Conservation (phyloP, 1,140 invertebrate species). For the Teleogryllus occipitalis region DNA sequence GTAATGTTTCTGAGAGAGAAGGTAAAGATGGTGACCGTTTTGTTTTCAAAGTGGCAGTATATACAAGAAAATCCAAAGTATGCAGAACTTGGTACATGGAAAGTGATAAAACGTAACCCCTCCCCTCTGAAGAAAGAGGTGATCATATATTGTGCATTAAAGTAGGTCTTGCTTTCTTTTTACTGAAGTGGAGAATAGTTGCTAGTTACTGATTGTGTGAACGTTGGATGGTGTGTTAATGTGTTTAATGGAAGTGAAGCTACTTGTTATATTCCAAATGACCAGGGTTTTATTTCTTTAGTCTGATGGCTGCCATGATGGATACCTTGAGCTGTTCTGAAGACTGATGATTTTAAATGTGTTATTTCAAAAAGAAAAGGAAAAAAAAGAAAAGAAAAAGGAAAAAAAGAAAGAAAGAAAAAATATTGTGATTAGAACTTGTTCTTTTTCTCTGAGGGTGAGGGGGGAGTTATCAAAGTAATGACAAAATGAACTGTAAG, state of each 20-base stretch:
- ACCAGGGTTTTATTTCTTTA: background rate
- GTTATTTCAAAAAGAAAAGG: background rate
- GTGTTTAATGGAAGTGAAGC: background rate
- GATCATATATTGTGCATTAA: background rate
- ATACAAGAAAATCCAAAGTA: background rate
- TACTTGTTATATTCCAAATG: background rate
- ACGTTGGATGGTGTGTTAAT: background rate
- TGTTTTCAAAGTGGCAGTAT: slow-evolving; percentile 8
- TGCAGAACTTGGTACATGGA: background rate
- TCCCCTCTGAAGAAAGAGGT: slow-evolving; percentile 11
- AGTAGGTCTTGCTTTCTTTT: background rate
- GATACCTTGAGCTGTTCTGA: background rate
- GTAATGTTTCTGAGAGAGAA: background rate
- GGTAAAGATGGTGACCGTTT: background rate
- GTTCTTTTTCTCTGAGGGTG: background rate
- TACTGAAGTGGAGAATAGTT: background rate
- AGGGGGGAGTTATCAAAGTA: background rate
- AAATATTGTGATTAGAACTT: background rate
- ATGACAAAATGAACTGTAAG: background rate
- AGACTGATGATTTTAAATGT: background rate
- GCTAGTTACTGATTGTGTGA: background rate
- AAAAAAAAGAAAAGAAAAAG: background rate
- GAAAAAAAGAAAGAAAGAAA: background rate
- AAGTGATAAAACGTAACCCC: background rate
- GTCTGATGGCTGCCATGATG: background rate